Evolutionary conservation across 2,888 invertebrate species (phyloP).

Genomic region (Griposia aprilina): DNA sequence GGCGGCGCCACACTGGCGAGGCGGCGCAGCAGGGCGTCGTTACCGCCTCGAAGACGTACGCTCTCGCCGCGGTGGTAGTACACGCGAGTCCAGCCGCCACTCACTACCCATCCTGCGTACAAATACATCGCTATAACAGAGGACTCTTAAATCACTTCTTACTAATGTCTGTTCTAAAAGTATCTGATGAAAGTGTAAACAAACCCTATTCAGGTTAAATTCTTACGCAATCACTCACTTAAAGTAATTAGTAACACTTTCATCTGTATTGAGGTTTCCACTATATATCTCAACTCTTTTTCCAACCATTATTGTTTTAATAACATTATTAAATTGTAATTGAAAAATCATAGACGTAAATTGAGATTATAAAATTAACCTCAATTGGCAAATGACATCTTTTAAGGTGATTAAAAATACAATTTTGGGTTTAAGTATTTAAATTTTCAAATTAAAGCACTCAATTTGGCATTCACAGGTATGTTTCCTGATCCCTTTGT

Average conservation of each 20-base stretch:
- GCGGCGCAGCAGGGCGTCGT: slow-evolving; percentile 95
- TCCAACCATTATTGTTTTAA: neutral
- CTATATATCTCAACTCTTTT: neutral
- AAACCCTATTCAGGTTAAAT: neutral
- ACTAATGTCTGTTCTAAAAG: neutral
- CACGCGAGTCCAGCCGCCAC: slow-evolving; percentile 92
- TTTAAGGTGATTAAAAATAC: too few relatives aligned
- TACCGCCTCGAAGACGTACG: slow-evolving; percentile 94
- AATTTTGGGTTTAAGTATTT: neutral
- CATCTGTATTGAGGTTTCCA: too few relatives aligned
- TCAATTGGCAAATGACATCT: too few relatives aligned
- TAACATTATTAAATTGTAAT: neutral
- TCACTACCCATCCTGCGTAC: slow-evolving; percentile 88
- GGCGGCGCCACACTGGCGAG: slow-evolving; percentile 94
- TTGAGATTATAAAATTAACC: neutral
- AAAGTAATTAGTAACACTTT: too few relatives aligned
- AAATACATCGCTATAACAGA: neutral
- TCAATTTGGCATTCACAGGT: neutral
- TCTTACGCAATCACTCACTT: neutral
- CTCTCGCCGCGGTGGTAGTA: slow-evolving; percentile 99
- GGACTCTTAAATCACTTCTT: neutral
- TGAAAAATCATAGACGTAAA: neutral
- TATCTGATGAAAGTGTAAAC: neutral
- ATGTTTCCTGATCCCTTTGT: neutral
- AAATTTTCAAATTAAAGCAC: neutral